Evolutionary conservation across 1,140 invertebrate species (phyloP).

Genomic region (Coenobita brevimanus): DNA sequence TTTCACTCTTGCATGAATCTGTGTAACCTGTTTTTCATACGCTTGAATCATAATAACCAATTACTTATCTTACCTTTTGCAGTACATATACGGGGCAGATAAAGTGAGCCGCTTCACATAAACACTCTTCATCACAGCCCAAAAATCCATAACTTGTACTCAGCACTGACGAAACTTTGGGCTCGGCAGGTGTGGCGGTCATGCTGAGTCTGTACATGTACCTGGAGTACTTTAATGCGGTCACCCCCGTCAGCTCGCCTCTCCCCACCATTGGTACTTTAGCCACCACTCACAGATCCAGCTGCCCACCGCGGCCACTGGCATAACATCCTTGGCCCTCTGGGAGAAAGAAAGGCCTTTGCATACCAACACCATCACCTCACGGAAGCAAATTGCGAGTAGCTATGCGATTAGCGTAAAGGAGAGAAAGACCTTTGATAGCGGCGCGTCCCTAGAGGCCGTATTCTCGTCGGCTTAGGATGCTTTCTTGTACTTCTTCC

Average conservation of each 20-base stretch:
- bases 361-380: not conserved
- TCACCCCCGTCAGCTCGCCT: constrained; percentile 39
- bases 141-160: constrained; percentile 10
- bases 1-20: too few relatives aligned
- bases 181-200: constrained; percentile 46
- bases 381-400: not conserved
- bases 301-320: constrained; percentile 14
- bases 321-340: constrained; percentile 9
- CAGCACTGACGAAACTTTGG: constrained; percentile 23
- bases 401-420: too few relatives aligned
- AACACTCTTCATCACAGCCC: constrained; percentile 10
- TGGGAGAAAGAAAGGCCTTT: constrained; percentile 27
- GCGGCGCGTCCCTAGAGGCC: too few relatives aligned
- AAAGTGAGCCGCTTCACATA: constrained; percentile 27
- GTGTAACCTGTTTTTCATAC: too few relatives aligned
- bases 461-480: too few relatives aligned
- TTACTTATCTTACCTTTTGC: too few relatives aligned
- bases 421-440: too few relatives aligned
- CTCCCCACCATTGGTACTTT: constrained; percentile 40
- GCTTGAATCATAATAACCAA: too few relatives aligned
- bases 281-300: not conserved
- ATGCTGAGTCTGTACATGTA: constrained; percentile 44
- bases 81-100: not conserved
- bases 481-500: too few relatives aligned
- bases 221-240: constrained; percentile 53